Evolutionary conservation across 2,113 vertebrate species (phyloP), one percentile per base, ranked within the genome.

Genomic region (Catharus minimus): DNA sequence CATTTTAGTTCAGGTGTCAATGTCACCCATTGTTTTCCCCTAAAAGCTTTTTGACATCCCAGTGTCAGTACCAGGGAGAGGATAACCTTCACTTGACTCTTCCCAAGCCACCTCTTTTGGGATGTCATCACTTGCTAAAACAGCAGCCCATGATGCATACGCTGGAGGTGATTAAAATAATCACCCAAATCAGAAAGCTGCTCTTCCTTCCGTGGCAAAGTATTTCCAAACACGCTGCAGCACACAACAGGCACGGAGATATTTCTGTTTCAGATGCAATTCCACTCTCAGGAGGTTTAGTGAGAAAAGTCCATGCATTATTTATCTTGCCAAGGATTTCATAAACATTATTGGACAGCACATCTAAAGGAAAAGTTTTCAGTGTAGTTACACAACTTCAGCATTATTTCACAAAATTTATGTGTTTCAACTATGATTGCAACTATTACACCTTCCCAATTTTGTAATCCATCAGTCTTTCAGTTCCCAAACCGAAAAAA

Each of bases 61-160:
- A 36, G 10, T 33, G 38, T 55, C 71, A n/a, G 24, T 13, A 78
- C 33, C 72, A 69, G 49, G 46, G 28, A 78, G 82, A 78, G 79
- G 66, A 90, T 80, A 95, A 94, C 90, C 89, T 95, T 96, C 68
- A 55, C 53, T 60, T 73, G 87, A 84, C 86, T 89, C 82, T 75
- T 67, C 24, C 61, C 61, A 75, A 49, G 3, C 13, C n/a, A 28
- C 36, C 36, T 94, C 90, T 96, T 96, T 79, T 73, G 66, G 71
- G 92, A 80, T 90, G 85, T 10, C 53, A 47, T 10, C 53, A 24
- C 38, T 7, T 76, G 86, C 49, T 67, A 66, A 66, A 88, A 88
- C 92, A 95, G 83, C 52, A 82, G 65, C 32, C 62, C 84, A 11
- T 55, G 71, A 55, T 74, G 67, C 38, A 52, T 64, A 53, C 65